Base-by-base conservation (phyloP, 2,888 invertebrate species). In the Caenorhabditis auriculariae region DNA sequence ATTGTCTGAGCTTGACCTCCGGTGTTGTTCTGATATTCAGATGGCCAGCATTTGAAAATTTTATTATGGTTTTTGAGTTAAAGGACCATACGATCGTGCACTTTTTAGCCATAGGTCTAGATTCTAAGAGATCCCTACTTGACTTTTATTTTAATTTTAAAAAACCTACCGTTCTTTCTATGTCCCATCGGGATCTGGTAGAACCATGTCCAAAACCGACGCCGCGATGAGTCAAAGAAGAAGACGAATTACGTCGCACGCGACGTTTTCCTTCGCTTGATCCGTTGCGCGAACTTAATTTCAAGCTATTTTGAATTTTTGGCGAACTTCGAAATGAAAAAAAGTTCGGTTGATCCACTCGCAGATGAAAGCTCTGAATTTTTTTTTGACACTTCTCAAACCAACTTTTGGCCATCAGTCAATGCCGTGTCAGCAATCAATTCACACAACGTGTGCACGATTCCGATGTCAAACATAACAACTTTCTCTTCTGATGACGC, bases 141-240 rank as follows among this genome's bases (percentile, higher is more conserved):
- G n/a, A 32, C n/a, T 26, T n/a, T 49, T 38, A 27, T 3, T 26
- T 5, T 17, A 17, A 24, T 9, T 6, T 42, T 28, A 2, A 9
- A 24, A 41, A 17, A 24, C 1, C 50, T 27, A 68, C 72, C 47
- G 74, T 71, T 54, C 72, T 32, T 47, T 80, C 76, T 45, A 78
- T 69, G 56, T 81, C 78, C 81, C 81, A 81, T 42, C 72, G 58
- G 0, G 74, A 74, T 29, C 76, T 62, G 1, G 81, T 81, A 1
- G 78, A 77, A n/a, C 81, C 81, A 24, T 70, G 68, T 6, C 81
- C 81, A 53, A 78, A 81, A 35, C 81, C 81, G 17, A 72, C 60
- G 26, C 80, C 80, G 35, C 66, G 35, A 9, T 70, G 61, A 28
- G 48, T 42, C 2, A 50, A 19, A 9, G 60, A 48, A n/a, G 48